Percentiles rank a stretch among this genome's conserved stretches.
These are phyloP conservation scores for Melanitta fusca DNA, from an alignment of 2,797 vertebrate genomes.

Conservation along the genomic window DNA sequence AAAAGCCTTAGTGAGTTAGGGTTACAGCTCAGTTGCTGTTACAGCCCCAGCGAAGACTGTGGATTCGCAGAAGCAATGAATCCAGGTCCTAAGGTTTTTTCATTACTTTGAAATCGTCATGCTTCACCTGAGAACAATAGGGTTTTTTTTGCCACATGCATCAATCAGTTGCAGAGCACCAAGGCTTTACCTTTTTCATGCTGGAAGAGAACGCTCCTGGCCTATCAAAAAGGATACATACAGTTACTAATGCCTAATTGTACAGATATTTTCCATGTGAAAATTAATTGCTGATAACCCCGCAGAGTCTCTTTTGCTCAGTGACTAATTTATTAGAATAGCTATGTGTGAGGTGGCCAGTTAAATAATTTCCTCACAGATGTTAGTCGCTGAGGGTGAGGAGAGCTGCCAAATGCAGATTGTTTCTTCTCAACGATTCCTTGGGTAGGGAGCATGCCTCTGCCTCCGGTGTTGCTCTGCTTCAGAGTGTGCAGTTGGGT, in stretches of 20 bases:
- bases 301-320: neutral
- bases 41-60: neutral
- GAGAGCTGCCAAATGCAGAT: neutral
- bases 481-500: accelerated
- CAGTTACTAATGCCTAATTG: neutral
- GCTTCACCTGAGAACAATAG: neutral
- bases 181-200: neutral
- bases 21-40: neutral
- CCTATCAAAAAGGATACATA: neutral
- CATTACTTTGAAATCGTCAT: neutral
- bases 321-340: neutral
- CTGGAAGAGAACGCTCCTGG: neutral
- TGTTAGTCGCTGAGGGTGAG: neutral
- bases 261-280: neutral
- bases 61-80: neutral
- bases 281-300: neutral
- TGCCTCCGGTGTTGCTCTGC: neutral
- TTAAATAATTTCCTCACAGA: neutral
- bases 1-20: neutral
- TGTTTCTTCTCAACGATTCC: neutral
- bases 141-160: neutral
- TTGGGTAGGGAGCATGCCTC: neutral
- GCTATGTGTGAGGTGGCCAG: neutral
- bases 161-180: neutral
- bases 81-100: neutral